These are phyloP conservation scores for Camelus bactrianus DNA, from an alignment of 2,113 vertebrate genomes.

Conservation along the genomic window DNA sequence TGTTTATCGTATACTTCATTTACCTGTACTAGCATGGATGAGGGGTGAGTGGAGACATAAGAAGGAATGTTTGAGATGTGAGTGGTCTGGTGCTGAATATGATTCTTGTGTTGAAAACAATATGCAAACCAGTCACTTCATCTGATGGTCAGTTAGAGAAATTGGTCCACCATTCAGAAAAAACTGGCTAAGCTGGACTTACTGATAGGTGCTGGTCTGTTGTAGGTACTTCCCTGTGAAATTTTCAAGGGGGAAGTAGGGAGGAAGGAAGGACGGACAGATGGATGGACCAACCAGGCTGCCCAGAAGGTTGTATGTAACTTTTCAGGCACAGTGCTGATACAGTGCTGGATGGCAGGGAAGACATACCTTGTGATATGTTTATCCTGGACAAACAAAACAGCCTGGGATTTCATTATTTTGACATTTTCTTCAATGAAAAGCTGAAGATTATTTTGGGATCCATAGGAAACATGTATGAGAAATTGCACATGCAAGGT, in stretches of 20 bases:
- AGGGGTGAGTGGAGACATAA: neutral
- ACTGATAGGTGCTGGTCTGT: neutral
- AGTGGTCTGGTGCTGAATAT: neutral
- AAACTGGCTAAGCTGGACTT: neutral
- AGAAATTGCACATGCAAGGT: constrained; percentile 15
- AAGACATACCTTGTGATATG: neutral
- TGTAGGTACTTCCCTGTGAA: neutral
- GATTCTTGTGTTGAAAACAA: constrained; percentile 27
- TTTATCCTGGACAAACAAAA: neutral
- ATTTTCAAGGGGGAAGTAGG: neutral
- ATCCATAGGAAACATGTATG: neutral
- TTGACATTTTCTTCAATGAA: constrained; percentile 37
- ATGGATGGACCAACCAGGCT: neutral
- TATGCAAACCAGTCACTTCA: neutral
- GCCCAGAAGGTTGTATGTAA: neutral
- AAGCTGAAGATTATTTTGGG: neutral
- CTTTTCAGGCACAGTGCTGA: constrained; percentile 7
- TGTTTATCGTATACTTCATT: neutral
- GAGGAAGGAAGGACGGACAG: no score
- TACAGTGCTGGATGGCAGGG: neutral
- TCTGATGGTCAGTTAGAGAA: neutral
- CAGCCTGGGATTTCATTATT: constrained; percentile 9
- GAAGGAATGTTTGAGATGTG: neutral
- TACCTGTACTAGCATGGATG: no score
- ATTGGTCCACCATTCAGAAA: neutral